Evolutionary conservation across 1,140 invertebrate genomes (phyloP).

Genomic region (Colletes latitarsis): DNA sequence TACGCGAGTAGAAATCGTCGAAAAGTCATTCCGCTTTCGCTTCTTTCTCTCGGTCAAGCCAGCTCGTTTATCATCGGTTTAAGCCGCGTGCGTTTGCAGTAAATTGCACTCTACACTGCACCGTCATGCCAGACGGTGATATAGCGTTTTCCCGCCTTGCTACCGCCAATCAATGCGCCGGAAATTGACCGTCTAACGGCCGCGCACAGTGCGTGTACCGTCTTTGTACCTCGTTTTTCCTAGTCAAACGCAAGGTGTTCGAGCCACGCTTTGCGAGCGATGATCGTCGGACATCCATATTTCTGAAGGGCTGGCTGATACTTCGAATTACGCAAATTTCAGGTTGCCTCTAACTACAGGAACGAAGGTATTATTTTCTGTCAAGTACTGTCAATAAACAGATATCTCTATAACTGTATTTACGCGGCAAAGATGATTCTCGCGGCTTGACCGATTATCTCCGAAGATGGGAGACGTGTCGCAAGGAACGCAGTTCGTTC

Average conservation of each 20-base stretch:
- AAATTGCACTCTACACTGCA: conserved; percentile 60
- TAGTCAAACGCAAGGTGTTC: conserved; percentile 33
- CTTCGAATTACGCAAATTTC: neutral
- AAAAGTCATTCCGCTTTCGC: conserved; percentile 63
- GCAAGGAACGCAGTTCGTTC: too few species aligned
- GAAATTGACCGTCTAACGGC: conserved; percentile 69
- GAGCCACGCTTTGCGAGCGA: conserved; percentile 32
- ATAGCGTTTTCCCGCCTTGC: conserved; percentile 63
- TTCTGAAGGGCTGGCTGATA: too few species aligned
- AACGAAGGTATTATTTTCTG: neutral
- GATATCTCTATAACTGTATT: too few species aligned
- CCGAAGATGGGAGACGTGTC: too few species aligned
- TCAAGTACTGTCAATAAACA: too few species aligned
- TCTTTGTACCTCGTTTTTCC: conserved; percentile 49
- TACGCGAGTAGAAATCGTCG: conserved; percentile 58
- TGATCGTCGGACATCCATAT: too few species aligned
- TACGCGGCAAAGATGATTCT: too few species aligned
- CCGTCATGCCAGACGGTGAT: conserved; percentile 62
- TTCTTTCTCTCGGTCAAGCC: conserved; percentile 56
- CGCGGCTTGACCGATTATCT: too few species aligned
- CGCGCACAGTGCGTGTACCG: conserved; percentile 49
- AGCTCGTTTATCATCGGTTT: conserved; percentile 64
- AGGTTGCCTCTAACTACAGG: neutral
- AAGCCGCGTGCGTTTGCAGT: conserved; percentile 60
- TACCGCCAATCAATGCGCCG: conserved; percentile 64